Percentiles rank a stretch among this genome's conserved stretches.
Evolutionary conservation across 2,888 invertebrate genomes (phyloP).

Genomic region (Agelastica alni): DNA sequence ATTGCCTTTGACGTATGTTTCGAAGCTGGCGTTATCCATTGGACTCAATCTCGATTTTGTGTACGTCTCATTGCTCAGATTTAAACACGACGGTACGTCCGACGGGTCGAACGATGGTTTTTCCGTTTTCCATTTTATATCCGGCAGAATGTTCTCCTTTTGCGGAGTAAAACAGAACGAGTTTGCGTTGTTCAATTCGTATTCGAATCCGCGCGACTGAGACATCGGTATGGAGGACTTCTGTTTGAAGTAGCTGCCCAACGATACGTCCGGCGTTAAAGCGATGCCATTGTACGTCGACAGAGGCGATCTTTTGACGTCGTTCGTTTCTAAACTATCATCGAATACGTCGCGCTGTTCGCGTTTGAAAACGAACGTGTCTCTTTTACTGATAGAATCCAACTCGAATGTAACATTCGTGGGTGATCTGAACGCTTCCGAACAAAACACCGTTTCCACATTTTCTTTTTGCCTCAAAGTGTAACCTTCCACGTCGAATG

Average conservation of each 20-base stretch:
- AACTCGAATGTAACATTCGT: constrained; percentile 12
- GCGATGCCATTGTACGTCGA: constrained; percentile 2
- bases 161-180: constrained; percentile 36
- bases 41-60: constrained; percentile 55
- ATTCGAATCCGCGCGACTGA: constrained; percentile 23
- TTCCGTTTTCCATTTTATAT: constrained; percentile 17
- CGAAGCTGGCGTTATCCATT: constrained; percentile 39
- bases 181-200: constrained; percentile 27
- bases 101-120: constrained; percentile 10
- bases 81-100: constrained; percentile 32
- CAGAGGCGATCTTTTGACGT: constrained; percentile 2
- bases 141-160: constrained; percentile 17
- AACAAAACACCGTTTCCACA: not conserved
- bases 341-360: constrained; percentile 16
- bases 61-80: constrained; percentile 60
- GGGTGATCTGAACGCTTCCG: constrained; percentile 1
- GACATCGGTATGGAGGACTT: constrained; percentile 5
- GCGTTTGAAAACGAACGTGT: constrained; percentile 19
- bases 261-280: constrained; percentile 1
- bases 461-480: not conserved
- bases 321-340: constrained; percentile 21
- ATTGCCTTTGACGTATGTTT: constrained; percentile 61
- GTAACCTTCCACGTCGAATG: not conserved
- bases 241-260: constrained; percentile 14
- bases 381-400: constrained; percentile 18